Conservation (phyloP, 2,113 vertebrate species). For the Suncus etruscus region DNA sequence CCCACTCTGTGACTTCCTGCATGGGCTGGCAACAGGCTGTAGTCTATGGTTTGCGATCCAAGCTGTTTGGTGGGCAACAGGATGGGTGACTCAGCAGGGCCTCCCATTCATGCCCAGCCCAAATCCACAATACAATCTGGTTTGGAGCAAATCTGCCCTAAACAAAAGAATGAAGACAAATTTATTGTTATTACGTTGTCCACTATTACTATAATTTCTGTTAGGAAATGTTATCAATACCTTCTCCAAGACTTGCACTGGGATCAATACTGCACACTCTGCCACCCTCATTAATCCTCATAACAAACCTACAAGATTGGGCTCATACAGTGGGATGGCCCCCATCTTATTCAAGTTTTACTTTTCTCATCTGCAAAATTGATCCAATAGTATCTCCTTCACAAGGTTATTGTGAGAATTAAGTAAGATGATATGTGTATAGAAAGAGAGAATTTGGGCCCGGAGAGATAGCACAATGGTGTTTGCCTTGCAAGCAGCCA, state of each 20-base stretch:
- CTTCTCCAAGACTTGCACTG: not conserved
- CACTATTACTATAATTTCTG: not conserved
- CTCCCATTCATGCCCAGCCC: not conserved
- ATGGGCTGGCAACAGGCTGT: not conserved
- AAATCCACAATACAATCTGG: not conserved
- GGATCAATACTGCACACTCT: not conserved
- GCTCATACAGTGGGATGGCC: not conserved
- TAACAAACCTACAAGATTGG: not conserved
- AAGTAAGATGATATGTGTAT: not conserved
- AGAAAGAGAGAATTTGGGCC: not conserved
- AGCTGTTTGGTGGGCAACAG: not conserved
- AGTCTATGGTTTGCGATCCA: not conserved
- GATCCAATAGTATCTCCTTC: not conserved
- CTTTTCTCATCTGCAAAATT: constrained; percentile 20
- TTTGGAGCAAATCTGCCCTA: not conserved
- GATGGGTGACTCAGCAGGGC: not conserved
- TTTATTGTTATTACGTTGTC: too few species aligned
- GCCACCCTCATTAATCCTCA: not conserved
- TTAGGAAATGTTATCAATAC: too few species aligned
- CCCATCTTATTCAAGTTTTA: not conserved
- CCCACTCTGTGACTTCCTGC: not conserved
- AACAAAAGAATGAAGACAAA: not conserved
- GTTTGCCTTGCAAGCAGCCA: too few species aligned
- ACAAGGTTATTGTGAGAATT: not conserved
- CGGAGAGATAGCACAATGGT: too few species aligned